Base-by-base conservation (phyloP, 2,113 vertebrate genomes). In the Proteles cristata region DNA sequence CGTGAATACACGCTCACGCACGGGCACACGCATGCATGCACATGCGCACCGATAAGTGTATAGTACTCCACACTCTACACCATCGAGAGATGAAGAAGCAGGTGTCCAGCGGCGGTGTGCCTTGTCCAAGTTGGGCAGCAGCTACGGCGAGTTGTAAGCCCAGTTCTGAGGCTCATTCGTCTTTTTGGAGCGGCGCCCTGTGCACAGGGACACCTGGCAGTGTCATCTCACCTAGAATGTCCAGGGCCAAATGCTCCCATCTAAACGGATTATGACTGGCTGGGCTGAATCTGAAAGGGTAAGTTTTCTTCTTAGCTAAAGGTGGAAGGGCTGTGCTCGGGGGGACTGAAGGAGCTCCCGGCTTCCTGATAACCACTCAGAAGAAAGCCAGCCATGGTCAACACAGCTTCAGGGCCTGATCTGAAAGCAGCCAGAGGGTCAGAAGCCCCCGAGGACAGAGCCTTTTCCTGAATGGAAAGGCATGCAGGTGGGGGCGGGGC, bases 141-240 rank as follows among this genome's bases (percentile, higher is more conserved):
- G 71, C 3, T 33, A 10, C 16, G 1, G 7, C 0, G 2, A 35
- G 65, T 9, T 66, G 31, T 21, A 25, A 71, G 45, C 1, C 58
- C 66, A 85, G 66, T 2, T 12, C 61, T 33, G 50, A 87, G 66
- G 82, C 16, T 69, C 43, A 0, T 48, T n/a, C 19, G n/a, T 15
- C 26, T 25, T 55, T 66, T 43, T 9, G 45, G 1, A 88, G 26
- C 23, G 12, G 31, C 2, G 11, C 6, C 2, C 28, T 7, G 4
- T n/a, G 4, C 68, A 39, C 31, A 26, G 55, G 25, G 43, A 33
- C 50, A 21, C 69, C 11, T 31, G 25, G 31, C 9, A 21, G 35
- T 35, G 81, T 50, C 21, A 5, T 89, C 63, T 43, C 23, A 61
- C 11, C 53, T 5, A 65, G 45, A 31, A 65, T 84, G 48, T 25